A percentile compares a stretch with the other conserved stretches of the same genome.
These are phyloP conservation scores for Heliconius aoede DNA, from an alignment of 2,888 invertebrate genomes.

Conservation along the genomic window DNA sequence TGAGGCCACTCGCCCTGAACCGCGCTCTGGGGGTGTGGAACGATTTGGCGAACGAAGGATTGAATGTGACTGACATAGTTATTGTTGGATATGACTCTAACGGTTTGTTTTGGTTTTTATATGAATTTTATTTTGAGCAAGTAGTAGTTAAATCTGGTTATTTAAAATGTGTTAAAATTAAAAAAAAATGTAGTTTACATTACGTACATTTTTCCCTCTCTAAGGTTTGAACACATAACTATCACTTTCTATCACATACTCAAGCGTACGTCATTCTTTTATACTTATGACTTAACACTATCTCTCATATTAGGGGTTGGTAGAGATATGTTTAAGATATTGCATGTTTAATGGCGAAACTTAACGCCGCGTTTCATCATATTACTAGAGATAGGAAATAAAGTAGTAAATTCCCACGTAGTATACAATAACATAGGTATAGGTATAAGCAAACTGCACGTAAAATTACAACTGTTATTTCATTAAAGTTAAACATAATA, in stretches of 20 bases:
- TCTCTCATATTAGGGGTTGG: background rate
- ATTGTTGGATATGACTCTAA: constrained; percentile 78
- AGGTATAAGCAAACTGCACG: background rate
- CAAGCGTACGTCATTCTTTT: no score
- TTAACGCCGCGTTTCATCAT: background rate
- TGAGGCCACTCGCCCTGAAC: constrained; percentile 68
- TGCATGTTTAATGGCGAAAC: background rate
- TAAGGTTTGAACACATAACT: no score
- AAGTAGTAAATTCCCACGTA: background rate
- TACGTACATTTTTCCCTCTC: no score
- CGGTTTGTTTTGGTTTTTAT: constrained; percentile 60
- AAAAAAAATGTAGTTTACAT: no score
- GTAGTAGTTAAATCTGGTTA: no score
- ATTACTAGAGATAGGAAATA: background rate
- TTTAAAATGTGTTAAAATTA: no score
- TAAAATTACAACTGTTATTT: background rate
- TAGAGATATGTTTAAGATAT: background rate
- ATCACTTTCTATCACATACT: no score
- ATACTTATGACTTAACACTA: no score
- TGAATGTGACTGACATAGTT: constrained; percentile 72
- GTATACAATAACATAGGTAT: background rate
- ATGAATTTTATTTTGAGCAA: background rate
- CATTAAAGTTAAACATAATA: constrained; percentile 3
- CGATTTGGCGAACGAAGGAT: constrained; percentile 64
- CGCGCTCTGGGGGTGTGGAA: constrained; percentile 75